Percentiles rank a stretch among this genome's conserved stretches.
phyloP scores from a whole-genome alignment of 1,140 invertebrate species.

The Lepidurus packardi region DNA sequence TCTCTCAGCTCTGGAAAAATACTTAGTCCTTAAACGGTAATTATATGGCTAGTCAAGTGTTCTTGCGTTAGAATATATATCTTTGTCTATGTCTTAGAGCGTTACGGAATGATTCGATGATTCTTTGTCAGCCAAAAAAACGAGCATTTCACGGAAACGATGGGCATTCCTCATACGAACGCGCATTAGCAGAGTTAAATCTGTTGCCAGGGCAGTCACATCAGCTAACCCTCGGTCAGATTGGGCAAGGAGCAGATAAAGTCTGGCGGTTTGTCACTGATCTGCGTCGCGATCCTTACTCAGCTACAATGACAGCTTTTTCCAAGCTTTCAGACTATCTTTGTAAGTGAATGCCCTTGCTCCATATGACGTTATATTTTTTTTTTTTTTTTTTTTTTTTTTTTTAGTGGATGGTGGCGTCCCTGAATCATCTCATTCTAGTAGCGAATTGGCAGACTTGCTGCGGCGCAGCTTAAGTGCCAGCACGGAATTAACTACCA shows the following conservation, averaged over 20 bases:
- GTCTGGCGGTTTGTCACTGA: slow-evolving; percentile 65
- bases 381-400: slow-evolving; percentile 21
- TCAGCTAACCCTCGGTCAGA: slow-evolving; percentile 30
- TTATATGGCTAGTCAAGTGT: slow-evolving; percentile 12
- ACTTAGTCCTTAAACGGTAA: slow-evolving; percentile 48
- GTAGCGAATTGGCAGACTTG: slow-evolving; percentile 53
- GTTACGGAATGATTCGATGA: slow-evolving; percentile 33
- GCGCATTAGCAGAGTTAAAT: slow-evolving; percentile 75
- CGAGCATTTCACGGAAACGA: slow-evolving; percentile 29
- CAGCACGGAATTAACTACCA: neutral
- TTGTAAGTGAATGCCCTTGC: slow-evolving; percentile 43
- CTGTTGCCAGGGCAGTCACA: slow-evolving; percentile 59
- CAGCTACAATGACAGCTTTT: slow-evolving; percentile 72
- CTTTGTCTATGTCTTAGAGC: slow-evolving; percentile 29
- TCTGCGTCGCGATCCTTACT: slow-evolving; percentile 67
- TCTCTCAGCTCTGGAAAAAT: slow-evolving; percentile 51
- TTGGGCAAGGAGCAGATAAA: slow-evolving; percentile 51
- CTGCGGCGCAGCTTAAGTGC: slow-evolving; percentile 35
- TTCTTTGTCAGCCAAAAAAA: slow-evolving; percentile 24
- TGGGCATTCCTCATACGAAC: slow-evolving; percentile 25
- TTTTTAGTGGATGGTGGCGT: slow-evolving; percentile 43
- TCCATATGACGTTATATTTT: neutral
- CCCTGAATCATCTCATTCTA: slow-evolving; percentile 42
- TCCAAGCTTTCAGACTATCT: slow-evolving; percentile 69
- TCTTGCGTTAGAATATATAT: neutral